Percentiles rank a stretch among this genome's conserved stretches.
phyloP scores from a whole-genome alignment of 2,888 invertebrate species.

The Ommatoiulus sabulosus region DNA sequence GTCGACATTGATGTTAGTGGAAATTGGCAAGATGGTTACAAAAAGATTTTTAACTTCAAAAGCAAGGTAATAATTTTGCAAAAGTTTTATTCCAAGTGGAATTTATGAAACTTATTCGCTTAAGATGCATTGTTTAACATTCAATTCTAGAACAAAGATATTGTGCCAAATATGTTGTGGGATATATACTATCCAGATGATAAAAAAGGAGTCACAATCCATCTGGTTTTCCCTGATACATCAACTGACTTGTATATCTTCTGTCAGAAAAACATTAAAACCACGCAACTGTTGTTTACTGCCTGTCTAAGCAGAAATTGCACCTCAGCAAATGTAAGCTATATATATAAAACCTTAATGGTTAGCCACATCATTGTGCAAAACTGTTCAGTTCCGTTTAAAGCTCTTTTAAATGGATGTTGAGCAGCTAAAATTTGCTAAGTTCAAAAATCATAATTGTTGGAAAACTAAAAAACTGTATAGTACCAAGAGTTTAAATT shows the following conservation, averaged over 20 bases:
- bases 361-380: too few species aligned
- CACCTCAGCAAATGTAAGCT: neutral
- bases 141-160: neutral
- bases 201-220: neutral
- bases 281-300: neutral
- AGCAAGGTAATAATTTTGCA: conserved; percentile 51
- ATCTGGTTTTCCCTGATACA: neutral
- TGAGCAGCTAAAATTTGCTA: too few species aligned
- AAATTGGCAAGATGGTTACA: conserved; percentile 40
- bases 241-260: conserved; percentile 1
- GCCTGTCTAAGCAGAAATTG: neutral
- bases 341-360: neutral
- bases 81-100: neutral
- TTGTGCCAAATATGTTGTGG: conserved; percentile 33
- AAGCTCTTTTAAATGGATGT: too few species aligned
- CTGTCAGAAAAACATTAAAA: neutral
- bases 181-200: conserved; percentile 33
- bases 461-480: neutral
- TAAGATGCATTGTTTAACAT: neutral
- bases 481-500: neutral
- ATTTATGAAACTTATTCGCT: neutral
- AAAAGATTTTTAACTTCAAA: conserved; percentile 44
- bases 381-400: too few species aligned
- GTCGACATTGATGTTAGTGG: conserved; percentile 50
- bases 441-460: too few species aligned